Evolutionary conservation across 2,888 invertebrate genomes (phyloP), one percentile per base, ranked within the genome.

Genomic region (Drosophila setosimentum): DNA sequence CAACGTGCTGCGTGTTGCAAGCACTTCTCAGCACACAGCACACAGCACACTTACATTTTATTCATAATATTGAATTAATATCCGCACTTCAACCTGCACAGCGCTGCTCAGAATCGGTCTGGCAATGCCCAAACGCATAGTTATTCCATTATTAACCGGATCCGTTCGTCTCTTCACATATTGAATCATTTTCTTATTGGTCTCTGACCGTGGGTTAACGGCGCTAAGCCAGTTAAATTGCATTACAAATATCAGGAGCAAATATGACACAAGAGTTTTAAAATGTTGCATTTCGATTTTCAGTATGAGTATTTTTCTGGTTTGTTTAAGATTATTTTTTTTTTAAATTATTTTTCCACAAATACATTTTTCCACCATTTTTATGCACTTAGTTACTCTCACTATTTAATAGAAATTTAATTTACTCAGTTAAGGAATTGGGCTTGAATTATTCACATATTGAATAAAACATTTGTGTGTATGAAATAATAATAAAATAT

Each of bases 11-110:
- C 68, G 73, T 63, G 75, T 66, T 71, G 71, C 54, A 53, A 69
- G 77, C 51, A 61, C 74, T 74, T 66, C 49, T 58, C 27, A 53
- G 30, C 61, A 59, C 64, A 54, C 61, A 35, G 35, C 33, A 51
- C n/a, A 24, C 53, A 5, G n/a, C 13, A 54, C 73, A 77, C 78
- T 78, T 67, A 74, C 74, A 74, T 77, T 77, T 70, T 74, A 77
- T 77, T 77, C 74, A 77, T 78, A 78, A 74, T 77, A 77, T 78
- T 78, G 78, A 77, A 77, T 78, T 78, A 77, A 77, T 77, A 78
- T 74, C 66, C 74, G 66, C 62, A 78, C 60, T 73, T 59, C 59
- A 54, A 35, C 64, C 55, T 49, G 64, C 60, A 68, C 57, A 59
- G 42, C 57, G 32, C 55, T 66, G 51, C 42, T 30, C 57, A 33